Evolutionary conservation across 2,113 vertebrate genomes (phyloP).

Genomic region (Scophthalmus maximus): DNA sequence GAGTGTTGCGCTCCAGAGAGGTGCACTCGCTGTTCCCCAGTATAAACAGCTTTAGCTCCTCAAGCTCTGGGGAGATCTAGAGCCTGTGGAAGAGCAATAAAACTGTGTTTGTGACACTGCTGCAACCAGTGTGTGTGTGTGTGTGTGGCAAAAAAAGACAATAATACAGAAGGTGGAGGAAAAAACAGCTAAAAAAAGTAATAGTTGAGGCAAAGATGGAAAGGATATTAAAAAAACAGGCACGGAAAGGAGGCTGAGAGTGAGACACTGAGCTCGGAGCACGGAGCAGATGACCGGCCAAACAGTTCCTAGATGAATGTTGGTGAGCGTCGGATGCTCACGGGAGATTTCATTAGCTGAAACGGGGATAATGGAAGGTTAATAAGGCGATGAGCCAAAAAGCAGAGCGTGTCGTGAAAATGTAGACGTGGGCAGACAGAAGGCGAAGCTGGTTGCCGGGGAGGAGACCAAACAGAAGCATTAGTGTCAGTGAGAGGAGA

Average conservation of each 20-base stretch:
- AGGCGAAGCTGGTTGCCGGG: slow-evolving; percentile 29
- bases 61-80: slow-evolving; percentile 66
- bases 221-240: neutral
- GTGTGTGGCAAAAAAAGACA: slow-evolving; percentile 19
- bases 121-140: slow-evolving; percentile 27
- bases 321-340: slow-evolving; percentile 18
- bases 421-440: slow-evolving; percentile 53
- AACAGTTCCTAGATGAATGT: slow-evolving; percentile 43
- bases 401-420: slow-evolving; percentile 46
- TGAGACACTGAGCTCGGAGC: slow-evolving; percentile 13
- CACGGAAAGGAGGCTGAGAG: neutral
- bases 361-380: slow-evolving; percentile 56
- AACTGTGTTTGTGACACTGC: slow-evolving; percentile 51
- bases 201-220: neutral
- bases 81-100: slow-evolving; percentile 56
- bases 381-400: slow-evolving; percentile 60
- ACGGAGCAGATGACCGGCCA: slow-evolving; percentile 38
- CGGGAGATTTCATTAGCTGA: slow-evolving; percentile 44
- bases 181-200: neutral
- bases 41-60: slow-evolving; percentile 68
- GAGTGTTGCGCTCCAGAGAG: slow-evolving; percentile 54
- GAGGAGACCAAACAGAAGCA: slow-evolving; percentile 47
- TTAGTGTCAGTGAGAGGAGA: slow-evolving; percentile 63
- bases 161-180: slow-evolving; percentile 7
- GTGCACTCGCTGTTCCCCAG: slow-evolving; percentile 49